phyloP scores from a whole-genome alignment of 2,888 invertebrate genomes.

The Habroteleia sp. region DNA sequence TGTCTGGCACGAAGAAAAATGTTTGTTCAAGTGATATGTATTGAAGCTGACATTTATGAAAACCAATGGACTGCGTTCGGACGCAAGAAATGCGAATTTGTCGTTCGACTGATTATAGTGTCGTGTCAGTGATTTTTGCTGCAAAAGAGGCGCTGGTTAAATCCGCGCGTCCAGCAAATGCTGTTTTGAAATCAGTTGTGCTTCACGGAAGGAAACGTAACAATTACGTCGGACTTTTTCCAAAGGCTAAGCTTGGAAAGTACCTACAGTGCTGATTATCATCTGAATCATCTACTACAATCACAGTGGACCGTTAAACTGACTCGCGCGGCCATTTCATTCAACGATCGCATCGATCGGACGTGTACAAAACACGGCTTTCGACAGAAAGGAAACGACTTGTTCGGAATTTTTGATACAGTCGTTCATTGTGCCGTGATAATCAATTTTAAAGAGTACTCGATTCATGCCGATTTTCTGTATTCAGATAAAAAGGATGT shows the following conservation, averaged over 20 bases:
- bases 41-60: no score
- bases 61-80: no score
- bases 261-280: slow-evolving; percentile 30
- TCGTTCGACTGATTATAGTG: background rate
- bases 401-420: slow-evolving; percentile 33
- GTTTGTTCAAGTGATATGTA: no score
- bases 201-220: slow-evolving; percentile 41
- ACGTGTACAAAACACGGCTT: slow-evolving; percentile 29
- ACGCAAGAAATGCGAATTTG: slow-evolving; percentile 5
- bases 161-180: slow-evolving; percentile 8
- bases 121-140: slow-evolving; percentile 6
- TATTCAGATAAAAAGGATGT: background rate
- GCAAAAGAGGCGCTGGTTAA: slow-evolving; percentile 7
- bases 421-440: slow-evolving; percentile 15
- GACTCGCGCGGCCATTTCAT: slow-evolving; percentile 36
- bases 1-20: no score
- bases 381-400: slow-evolving; percentile 28
- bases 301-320: slow-evolving; percentile 50
- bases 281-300: slow-evolving; percentile 38
- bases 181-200: slow-evolving; percentile 23
- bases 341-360: slow-evolving; percentile 30
- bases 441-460: slow-evolving; percentile 10
- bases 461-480: slow-evolving; percentile 7
- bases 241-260: slow-evolving; percentile 34
- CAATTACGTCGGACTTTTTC: slow-evolving; percentile 35